Evolutionary conservation across 2,888 invertebrate genomes (phyloP), one percentile per base, ranked within the genome.

Genomic region (Sarcophaga caerulescens): DNA sequence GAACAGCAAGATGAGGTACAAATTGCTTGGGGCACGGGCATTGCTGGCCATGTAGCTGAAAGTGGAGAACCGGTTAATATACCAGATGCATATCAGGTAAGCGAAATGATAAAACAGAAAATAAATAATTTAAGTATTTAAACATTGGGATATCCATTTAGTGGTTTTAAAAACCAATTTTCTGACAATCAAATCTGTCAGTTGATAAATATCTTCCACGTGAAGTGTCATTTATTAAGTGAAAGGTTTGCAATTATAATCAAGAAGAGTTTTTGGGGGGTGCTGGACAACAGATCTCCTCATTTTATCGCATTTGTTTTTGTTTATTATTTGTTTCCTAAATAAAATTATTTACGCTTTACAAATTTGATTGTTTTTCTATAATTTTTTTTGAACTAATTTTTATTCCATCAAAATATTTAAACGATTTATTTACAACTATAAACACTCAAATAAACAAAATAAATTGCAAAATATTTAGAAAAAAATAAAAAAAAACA

Each of bases 21-120:
- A 91, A 97, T 99, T 92, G 97, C 98, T 25, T 98, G 98, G 97
- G 98, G 98, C 77, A 97, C 96, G 77, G 99, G 99, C 81, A 98
- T 99, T 91, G 98, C 98, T 59, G 99, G 98, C 17, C 97, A 97
- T 93, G 98, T 98, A 66, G 99, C 98, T 21, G 96, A 97, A 92
- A 97, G 97, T 91, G 98, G 98, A 78, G 97, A 97, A 91, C 96
- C 97, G 14, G 97, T 98, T 91, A 99, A 98, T 94, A 98, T 99
- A 93, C 97, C 98, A 83, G 98, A 99, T 93, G 98, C 98, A 78
- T 99, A 99, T 94, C 96, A 98, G 96, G 97, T 96, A 91, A 92
- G 91, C 4, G 12, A 17, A 3, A 52, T 12, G 10, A 52, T 52
- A 4, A 14, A 52, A 4, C 2, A 52, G 12, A 14, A 47, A 47